phyloP scores from a whole-genome alignment of 2,888 invertebrate species.

The Melinopterus prodromus region DNA sequence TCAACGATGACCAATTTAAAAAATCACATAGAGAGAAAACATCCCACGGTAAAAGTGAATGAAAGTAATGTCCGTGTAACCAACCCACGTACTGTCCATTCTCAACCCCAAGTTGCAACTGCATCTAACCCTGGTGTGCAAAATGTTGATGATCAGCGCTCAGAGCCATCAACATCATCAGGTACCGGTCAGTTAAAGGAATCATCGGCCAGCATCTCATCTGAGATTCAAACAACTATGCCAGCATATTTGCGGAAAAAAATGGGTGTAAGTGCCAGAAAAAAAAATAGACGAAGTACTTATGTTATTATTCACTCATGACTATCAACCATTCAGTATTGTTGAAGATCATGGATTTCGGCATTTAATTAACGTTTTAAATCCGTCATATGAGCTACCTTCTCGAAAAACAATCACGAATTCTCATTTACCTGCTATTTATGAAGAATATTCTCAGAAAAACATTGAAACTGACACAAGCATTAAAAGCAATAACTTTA shows the following conservation, averaged over 20 bases:
- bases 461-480: not conserved
- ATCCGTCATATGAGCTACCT: constrained; percentile 42
- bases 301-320: constrained; percentile 44
- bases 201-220: not conserved
- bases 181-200: not conserved
- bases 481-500: constrained; percentile 41
- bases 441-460: constrained; percentile 33
- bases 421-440: constrained; percentile 38
- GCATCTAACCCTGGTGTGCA: constrained; percentile 12
- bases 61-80: constrained; percentile 4
- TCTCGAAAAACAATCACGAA: constrained; percentile 39
- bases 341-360: constrained; percentile 44
- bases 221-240: constrained; percentile 10
- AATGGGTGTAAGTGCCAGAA: not conserved
- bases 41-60: constrained; percentile 8
- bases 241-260: not conserved
- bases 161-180: not conserved
- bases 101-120: constrained; percentile 10
- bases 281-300: constrained; percentile 26
- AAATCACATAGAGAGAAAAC: constrained; percentile 15
- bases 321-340: constrained; percentile 43
- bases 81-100: constrained; percentile 8
- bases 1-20: constrained; percentile 16
- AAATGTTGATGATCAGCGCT: not conserved
- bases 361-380: constrained; percentile 37